Percentiles rank a stretch among this genome's conserved stretches.
Evolutionary conservation across 2,888 invertebrate genomes (phyloP).

Genomic region (Drosophila putrida): DNA sequence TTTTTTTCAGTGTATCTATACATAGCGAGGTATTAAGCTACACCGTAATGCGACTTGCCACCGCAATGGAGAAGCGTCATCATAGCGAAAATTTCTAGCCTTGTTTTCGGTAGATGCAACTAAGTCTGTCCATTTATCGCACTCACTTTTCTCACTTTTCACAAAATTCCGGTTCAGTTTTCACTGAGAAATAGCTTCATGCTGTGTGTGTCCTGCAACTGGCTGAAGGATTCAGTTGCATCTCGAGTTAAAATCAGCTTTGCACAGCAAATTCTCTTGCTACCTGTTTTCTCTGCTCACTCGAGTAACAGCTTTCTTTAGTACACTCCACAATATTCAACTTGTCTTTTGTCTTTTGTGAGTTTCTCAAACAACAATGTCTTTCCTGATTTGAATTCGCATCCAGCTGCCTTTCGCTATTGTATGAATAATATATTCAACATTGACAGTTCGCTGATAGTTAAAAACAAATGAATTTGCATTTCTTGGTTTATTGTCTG

Average conservation of each 20-base stretch:
- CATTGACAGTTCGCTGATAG: conserved; percentile 44
- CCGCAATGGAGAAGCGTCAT: background rate
- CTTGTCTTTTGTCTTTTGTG: no score
- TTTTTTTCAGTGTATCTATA: no score
- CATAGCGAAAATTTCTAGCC: background rate
- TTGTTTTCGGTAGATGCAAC: background rate
- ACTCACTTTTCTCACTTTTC: background rate
- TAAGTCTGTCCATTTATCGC: background rate
- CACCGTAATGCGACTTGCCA: background rate
- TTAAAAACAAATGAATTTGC: conserved; percentile 13
- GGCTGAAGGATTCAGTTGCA: background rate
- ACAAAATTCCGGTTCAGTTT: no score
- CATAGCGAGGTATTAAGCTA: background rate
- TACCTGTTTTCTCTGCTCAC: no score
- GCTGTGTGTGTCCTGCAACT: background rate
- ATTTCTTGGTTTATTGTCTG: background rate
- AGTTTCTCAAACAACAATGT: conserved; percentile 14
- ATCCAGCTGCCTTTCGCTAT: conserved; percentile 16
- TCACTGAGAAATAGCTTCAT: no score
- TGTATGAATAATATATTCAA: conserved; percentile 31
- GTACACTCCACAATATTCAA: background rate
- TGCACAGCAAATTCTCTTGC: background rate
- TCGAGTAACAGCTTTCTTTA: background rate
- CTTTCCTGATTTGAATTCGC: background rate
- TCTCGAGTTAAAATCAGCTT: background rate